Evolutionary conservation across 2,888 invertebrate species (phyloP), one percentile per base, ranked within the genome.

Genomic region (Tetragonula carbonaria): DNA sequence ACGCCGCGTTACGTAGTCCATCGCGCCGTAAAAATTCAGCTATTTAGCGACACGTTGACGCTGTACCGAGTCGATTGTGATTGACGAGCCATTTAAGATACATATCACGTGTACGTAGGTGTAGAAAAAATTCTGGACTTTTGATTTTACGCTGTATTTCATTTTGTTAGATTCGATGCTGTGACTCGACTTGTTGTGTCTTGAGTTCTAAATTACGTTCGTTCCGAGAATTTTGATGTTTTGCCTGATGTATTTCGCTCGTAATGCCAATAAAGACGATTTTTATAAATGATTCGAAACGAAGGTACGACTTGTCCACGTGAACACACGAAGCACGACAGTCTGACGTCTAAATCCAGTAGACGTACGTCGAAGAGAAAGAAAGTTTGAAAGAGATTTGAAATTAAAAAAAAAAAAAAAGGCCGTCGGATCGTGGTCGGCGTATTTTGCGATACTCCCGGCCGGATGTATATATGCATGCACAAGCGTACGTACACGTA

Each of bases 401-500:
- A 65, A 28, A 23, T 59, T 51, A 66, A 72, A 72, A 82, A 71
- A 28, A 28, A 28, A 28, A 28, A 28, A 28, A 28, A 28, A 71
- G 45, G 59, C 63, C 33, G 51, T 2, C 21, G 45, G 72, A 73
- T 50, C 65, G 23, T 14, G n/a, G 51, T 50, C 14, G 38, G 67
- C 16, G 23, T 45, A 63, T 51, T 67, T 68, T n/a, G 28, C 66
- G 62, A 77, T 82, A 33, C 77, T 33, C 28, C 28, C 51, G 18
- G 50, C 45, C 70, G 28, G 55, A 38, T 57, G 21, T 51, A 57
- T 51, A 57, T 45, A n/a, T 57, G 21, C 45, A 66, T 53, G 38
- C 65, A 55, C n/a, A 55, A 18, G 23, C 23, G 28, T 23, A 38
- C 68, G 77, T 71, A 65, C 76, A 57, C 57, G 75, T 75, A 80